phyloP scores from a whole-genome alignment of 2,888 invertebrate genomes.

The Nymphalis c-album region DNA sequence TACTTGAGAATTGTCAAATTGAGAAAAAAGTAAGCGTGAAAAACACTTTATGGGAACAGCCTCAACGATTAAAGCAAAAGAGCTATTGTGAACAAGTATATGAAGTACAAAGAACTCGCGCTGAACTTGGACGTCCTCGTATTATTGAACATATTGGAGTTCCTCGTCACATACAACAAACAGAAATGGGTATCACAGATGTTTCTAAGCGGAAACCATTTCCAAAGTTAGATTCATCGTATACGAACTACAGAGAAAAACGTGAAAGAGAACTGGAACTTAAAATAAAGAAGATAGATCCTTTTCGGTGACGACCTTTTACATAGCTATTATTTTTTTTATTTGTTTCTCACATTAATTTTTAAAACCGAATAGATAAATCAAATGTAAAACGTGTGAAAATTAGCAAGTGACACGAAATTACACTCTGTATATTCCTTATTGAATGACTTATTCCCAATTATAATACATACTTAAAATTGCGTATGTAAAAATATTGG shows the following conservation, averaged over 20 bases:
- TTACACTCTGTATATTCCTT: too few relatives aligned
- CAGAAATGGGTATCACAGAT: constrained; percentile 62
- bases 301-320: constrained; percentile 53
- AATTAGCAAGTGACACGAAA: too few relatives aligned
- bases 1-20: constrained; percentile 64
- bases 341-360: too few relatives aligned
- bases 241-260: constrained; percentile 52
- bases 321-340: too few relatives aligned
- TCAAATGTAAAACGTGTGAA: too few relatives aligned
- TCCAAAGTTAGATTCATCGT: constrained; percentile 52
- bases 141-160: constrained; percentile 65
- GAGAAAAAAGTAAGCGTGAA: constrained; percentile 52
- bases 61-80: constrained; percentile 55
- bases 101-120: constrained; percentile 59
- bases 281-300: constrained; percentile 61
- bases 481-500: too few relatives aligned
- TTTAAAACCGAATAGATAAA: too few relatives aligned
- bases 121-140: constrained; percentile 58
- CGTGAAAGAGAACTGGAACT: constrained; percentile 54
- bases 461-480: too few relatives aligned
- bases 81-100: constrained; percentile 63
- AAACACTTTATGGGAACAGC: constrained; percentile 60
- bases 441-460: too few relatives aligned
- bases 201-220: constrained; percentile 47
- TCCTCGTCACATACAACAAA: constrained; percentile 57